A percentile compares a stretch with the other conserved stretches of the same genome.
phyloP scores from a whole-genome alignment of 2,113 vertebrate species.

The Lanius collurio region DNA sequence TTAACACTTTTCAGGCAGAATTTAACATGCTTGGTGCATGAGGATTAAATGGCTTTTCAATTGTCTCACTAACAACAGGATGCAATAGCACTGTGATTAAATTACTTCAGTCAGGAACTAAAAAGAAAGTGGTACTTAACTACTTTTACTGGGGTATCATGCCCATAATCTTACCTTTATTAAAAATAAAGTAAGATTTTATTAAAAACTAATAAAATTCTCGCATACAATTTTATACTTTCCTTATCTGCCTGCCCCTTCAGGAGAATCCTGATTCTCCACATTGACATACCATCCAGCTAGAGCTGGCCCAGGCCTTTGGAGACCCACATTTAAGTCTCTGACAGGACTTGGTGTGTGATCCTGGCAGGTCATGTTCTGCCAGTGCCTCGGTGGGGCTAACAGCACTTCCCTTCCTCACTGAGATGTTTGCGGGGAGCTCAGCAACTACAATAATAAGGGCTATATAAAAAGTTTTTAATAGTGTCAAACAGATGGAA shows the following conservation, averaged over 20 bases:
- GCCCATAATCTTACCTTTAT: not conserved
- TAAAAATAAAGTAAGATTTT: slow-evolving; percentile 32
- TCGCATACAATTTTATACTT: not conserved
- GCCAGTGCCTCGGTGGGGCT: not conserved
- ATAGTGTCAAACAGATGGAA: slow-evolving; percentile 53
- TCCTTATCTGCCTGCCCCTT: not conserved
- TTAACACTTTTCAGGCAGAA: not conserved
- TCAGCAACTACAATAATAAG: slow-evolving; percentile 16
- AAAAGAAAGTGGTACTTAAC: not conserved
- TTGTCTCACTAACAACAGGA: not conserved
- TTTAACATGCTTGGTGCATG: not conserved
- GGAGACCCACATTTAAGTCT: not conserved
- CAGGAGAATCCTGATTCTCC: not conserved
- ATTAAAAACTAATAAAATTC: slow-evolving; percentile 19
- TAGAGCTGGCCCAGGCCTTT: not conserved
- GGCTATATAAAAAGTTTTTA: slow-evolving; percentile 27
- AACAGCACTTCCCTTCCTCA: slow-evolving; percentile 15
- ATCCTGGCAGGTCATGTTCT: not conserved
- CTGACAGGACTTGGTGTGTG: not conserved
- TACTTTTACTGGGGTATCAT: not conserved
- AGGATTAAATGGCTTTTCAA: not conserved
- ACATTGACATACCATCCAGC: not conserved
- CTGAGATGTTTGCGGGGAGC: not conserved
- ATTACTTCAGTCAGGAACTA: not conserved
- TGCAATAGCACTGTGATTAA: not conserved